phyloP scores from a whole-genome alignment of 2,797 vertebrate genomes.

The Coranthus polyacanthus region DNA sequence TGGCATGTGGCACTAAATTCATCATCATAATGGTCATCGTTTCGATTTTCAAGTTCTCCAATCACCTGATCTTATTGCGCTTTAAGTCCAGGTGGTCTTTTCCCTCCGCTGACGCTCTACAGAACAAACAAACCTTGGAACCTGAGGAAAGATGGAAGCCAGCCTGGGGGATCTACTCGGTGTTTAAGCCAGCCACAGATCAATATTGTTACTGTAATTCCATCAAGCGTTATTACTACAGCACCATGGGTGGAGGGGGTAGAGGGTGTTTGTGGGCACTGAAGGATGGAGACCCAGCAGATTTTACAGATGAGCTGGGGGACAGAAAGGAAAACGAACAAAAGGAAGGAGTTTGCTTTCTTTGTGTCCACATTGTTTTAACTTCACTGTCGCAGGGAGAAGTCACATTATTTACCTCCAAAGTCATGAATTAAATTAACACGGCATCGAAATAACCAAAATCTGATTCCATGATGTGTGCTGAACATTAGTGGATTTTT shows the following conservation, averaged over 20 bases:
- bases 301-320: conserved; percentile 22
- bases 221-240: conserved; percentile 51
- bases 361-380: conserved; percentile 11
- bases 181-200: conserved; percentile 54
- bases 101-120: conserved; percentile 14
- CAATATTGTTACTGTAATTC: conserved; percentile 74
- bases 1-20: too few species aligned
- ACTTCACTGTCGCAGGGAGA: too few species aligned
- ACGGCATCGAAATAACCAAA: too few species aligned
- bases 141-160: conserved; percentile 36
- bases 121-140: conserved; percentile 51
- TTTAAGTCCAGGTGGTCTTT: conserved; percentile 34
- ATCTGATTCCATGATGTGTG: too few species aligned
- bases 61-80: conserved; percentile 13
- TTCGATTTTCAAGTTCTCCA: too few species aligned
- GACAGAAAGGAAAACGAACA: conserved; percentile 8
- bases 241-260: conserved; percentile 4
- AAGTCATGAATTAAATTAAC: too few species aligned
- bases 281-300: conserved; percentile 16
- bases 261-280: conserved; percentile 21
- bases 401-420: too few species aligned
- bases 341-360: conserved; percentile 27
- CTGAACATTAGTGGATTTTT: too few species aligned
- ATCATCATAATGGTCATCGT: too few species aligned
- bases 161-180: conserved; percentile 27